Conservation (phyloP, 2,113 vertebrate species). For the Hypocryptadius cinnamomeus region DNA sequence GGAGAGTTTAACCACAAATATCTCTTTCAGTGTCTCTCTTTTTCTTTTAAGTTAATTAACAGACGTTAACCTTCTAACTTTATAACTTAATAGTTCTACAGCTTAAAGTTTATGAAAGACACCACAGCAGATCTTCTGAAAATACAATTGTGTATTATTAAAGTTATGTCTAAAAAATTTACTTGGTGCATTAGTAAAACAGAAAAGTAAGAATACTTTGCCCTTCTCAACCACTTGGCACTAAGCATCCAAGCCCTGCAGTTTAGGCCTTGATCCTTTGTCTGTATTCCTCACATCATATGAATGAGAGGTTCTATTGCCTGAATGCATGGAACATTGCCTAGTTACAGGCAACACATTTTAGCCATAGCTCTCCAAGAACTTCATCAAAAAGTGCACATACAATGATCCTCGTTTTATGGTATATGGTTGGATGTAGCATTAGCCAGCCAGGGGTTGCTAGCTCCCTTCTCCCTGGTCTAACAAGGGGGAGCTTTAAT, state of each 20-base stretch:
- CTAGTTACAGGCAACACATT: background rate
- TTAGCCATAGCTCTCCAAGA: background rate
- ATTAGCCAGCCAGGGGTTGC: background rate
- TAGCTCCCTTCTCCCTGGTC: background rate
- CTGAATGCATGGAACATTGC: background rate
- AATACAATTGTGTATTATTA: background rate
- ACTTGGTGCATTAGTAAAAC: background rate
- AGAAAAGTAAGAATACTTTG: background rate
- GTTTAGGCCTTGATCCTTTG: background rate
- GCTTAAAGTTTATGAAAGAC: background rate
- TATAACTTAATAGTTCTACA: background rate
- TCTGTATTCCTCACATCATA: background rate
- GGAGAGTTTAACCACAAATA: conserved; percentile 1
- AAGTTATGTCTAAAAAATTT: background rate
- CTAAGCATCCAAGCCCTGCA: background rate
- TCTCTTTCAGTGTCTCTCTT: background rate
- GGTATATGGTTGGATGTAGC: background rate
- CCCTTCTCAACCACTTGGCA: background rate
- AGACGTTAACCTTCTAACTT: background rate
- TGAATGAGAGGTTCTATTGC: background rate
- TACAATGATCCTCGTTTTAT: background rate
- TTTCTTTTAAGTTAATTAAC: conserved; percentile 21
- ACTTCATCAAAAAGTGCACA: background rate
- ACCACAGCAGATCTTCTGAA: background rate
- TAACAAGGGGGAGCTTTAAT: background rate